Conservation (phyloP, 2,113 vertebrate genomes). For the Gnathonemus longibarbis region DNA sequence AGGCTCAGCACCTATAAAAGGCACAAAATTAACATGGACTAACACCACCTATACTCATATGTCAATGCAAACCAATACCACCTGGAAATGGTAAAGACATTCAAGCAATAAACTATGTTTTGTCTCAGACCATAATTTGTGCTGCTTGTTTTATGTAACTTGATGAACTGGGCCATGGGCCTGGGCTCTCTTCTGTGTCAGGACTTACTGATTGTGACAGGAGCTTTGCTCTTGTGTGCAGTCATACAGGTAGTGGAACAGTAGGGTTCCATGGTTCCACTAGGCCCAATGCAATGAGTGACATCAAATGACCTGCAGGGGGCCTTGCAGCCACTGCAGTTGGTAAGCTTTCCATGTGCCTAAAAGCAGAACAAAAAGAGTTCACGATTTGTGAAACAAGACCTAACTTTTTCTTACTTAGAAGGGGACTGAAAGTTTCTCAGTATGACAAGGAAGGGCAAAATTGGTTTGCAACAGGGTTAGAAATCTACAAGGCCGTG, state of each 20-base stretch:
- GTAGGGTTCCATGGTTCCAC: constrained; percentile 84
- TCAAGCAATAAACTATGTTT: not conserved
- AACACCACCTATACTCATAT: not conserved
- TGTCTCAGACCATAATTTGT: not conserved
- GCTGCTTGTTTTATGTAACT: not conserved
- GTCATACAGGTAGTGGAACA: constrained; percentile 92
- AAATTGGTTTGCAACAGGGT: not conserved
- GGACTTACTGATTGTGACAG: constrained; percentile 50
- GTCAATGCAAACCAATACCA: not conserved
- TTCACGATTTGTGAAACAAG: not conserved
- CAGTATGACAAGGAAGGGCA: not conserved
- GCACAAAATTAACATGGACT: constrained; percentile 39
- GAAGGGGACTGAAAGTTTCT: not conserved
- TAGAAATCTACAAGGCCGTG: not conserved
- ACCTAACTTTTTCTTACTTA: not conserved
- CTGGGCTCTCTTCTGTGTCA: not conserved
- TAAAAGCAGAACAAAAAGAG: constrained; percentile 40
- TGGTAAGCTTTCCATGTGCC: constrained; percentile 86
- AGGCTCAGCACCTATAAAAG: constrained; percentile 72
- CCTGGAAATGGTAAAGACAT: not conserved
- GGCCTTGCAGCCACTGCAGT: constrained; percentile 83
- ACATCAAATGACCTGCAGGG: constrained; percentile 91
- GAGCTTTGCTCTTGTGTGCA: constrained; percentile 75
- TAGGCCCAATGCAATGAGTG: constrained; percentile 80
- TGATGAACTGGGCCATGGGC: not conserved